Conservation (phyloP, 2,888 invertebrate species). For the Biston stratarius region DNA sequence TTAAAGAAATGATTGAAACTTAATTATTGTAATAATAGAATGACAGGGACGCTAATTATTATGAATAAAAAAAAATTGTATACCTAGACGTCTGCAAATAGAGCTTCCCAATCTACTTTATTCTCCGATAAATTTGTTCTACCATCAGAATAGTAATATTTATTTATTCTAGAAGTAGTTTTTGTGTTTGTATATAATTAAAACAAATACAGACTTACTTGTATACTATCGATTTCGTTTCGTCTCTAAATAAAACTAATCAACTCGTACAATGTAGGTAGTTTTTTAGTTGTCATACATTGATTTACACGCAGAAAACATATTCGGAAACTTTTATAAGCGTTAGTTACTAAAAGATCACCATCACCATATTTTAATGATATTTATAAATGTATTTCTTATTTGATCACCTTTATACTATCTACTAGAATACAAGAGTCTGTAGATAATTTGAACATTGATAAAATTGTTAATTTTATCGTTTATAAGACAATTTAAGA, state of each 20-base stretch:
- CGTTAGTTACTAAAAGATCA: too few species aligned
- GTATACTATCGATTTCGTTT: not conserved
- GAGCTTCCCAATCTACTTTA: constrained; percentile 74
- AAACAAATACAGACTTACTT: not conserved
- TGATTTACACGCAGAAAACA: not conserved
- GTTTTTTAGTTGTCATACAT: constrained; percentile 5
- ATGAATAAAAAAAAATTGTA: constrained; percentile 52
- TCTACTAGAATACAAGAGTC: too few species aligned
- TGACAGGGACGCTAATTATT: constrained; percentile 55
- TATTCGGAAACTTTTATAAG: not conserved
- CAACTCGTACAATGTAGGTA: not conserved
- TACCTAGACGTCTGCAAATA: constrained; percentile 74
- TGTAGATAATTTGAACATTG: too few species aligned
- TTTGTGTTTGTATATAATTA: not conserved
- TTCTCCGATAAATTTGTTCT: constrained; percentile 68
- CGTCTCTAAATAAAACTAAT: not conserved
- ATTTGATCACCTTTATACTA: too few species aligned
- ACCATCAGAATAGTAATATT: constrained; percentile 59
- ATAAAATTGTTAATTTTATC: too few species aligned
- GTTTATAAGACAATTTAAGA: too few species aligned
- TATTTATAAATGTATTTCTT: too few species aligned
- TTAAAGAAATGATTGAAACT: constrained; percentile 59
- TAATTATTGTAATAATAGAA: constrained; percentile 61
- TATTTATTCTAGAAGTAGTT: constrained; percentile 13
- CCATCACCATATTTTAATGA: too few species aligned